Base-by-base conservation (phyloP, 2,797 vertebrate genomes). In the Leucoraja ocellata region DNA sequence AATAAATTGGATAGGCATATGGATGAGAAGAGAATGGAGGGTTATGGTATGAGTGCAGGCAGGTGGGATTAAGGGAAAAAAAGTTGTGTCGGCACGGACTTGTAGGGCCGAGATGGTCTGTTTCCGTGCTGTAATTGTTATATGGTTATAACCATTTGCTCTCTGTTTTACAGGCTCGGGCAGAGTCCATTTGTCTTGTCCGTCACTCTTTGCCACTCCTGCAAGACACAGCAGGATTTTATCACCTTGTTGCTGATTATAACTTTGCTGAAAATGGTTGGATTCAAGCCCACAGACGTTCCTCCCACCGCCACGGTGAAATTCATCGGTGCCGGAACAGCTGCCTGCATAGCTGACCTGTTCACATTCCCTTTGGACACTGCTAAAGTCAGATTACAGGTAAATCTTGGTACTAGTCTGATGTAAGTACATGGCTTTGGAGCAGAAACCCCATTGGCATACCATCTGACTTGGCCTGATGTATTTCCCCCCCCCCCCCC, bases 351-450 rank as follows among this genome's bases (percentile, higher is more conserved):
- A 0, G 98, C 98, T 5, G 98, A 98, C 95, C 96, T 98, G 93
- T 94, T 98, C 95, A 98, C 98, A 28, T 98, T 98, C 94, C 98
- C 98, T 16, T 94, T 98, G 94, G 98, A 98, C 94, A 98, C 98
- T 0, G 98, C 98, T 16, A 98, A 98, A 97, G 98, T 98, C 94
- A 95, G 97, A 83, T 96, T 98, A 79, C 98, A 98, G 97, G 98
- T 98, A 94, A 95, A 46, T 92, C 39, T 39, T 46, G 14, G 23
- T 68, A 14, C 14, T 92, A 71, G 25, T 10, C 11, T 71, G 0
- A 18, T 76, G 65, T 28, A 39, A 91, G 39, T 23, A 6, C 0
- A 28, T 88, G 28, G 58, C 83, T n/a, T 86, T 14, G n/a, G n/a
- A 16, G 46, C 16, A 68, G 84, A n/a, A 10, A 65, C 10, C 2